These are phyloP conservation scores for Barypeithes pellucidus DNA, from an alignment of 2,888 invertebrate species.

Conservation along the genomic window DNA sequence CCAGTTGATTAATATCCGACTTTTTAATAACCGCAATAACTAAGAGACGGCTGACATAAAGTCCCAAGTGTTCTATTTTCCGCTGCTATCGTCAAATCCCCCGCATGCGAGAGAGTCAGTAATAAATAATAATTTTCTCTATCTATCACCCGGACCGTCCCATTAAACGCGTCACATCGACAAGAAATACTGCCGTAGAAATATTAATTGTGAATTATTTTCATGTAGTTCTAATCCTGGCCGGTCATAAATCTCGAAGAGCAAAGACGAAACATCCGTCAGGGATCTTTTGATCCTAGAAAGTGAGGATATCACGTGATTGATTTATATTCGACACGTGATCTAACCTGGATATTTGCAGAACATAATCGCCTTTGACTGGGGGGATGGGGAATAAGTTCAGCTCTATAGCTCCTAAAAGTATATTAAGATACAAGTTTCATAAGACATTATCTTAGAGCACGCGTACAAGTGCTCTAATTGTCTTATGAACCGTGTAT, in stretches of 20 bases:
- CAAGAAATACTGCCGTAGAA: slow-evolving; percentile 57
- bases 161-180: slow-evolving; percentile 54
- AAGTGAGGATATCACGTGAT: slow-evolving; percentile 64
- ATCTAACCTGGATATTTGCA: slow-evolving; percentile 49
- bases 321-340: slow-evolving; percentile 70
- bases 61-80: slow-evolving; percentile 53
- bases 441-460: too few species aligned
- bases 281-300: slow-evolving; percentile 63
- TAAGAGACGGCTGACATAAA: slow-evolving; percentile 49
- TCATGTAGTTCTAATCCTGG: slow-evolving; percentile 61
- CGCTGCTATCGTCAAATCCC: slow-evolving; percentile 55
- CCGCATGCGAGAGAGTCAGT: slow-evolving; percentile 48
- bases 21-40: slow-evolving; percentile 49
- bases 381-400: too few species aligned
- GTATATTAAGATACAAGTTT: too few species aligned
- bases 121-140: slow-evolving; percentile 55
- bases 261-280: slow-evolving; percentile 54
- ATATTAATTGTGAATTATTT: slow-evolving; percentile 63
- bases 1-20: slow-evolving; percentile 45
- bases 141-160: slow-evolving; percentile 53
- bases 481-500: too few species aligned
- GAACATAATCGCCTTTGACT: background rate
- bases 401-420: too few species aligned
- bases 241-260: slow-evolving; percentile 58
- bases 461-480: too few species aligned